These are phyloP conservation scores for Fragum whitleyi DNA, from an alignment of 2,888 invertebrate species.

Conservation along the genomic window DNA sequence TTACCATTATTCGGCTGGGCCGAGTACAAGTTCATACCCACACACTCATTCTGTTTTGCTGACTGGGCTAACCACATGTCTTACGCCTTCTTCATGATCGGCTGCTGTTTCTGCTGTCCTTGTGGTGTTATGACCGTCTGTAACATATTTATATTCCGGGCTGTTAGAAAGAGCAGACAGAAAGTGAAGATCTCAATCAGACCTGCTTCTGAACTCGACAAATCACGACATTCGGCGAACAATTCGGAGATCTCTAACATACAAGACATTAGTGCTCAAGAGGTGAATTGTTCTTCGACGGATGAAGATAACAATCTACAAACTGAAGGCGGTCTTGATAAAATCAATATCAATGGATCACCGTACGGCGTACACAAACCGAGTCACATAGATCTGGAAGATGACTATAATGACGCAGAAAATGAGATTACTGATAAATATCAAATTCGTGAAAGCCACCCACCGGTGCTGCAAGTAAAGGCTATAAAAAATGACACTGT, in stretches of 20 bases:
- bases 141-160: slow-evolving; percentile 73
- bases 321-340: slow-evolving; percentile 6
- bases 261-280: neutral
- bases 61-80: slow-evolving; percentile 75
- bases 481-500: neutral
- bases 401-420: neutral
- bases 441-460: neutral
- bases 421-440: slow-evolving; percentile 11
- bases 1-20: slow-evolving; percentile 81
- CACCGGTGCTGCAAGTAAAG: neutral
- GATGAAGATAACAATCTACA: neutral
- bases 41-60: slow-evolving; percentile 81
- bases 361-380: neutral
- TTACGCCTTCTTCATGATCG: slow-evolving; percentile 82
- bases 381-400: neutral
- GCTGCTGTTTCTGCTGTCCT: slow-evolving; percentile 79
- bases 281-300: slow-evolving; percentile 16
- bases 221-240: neutral
- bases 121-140: slow-evolving; percentile 78
- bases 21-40: slow-evolving; percentile 73
- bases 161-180: slow-evolving; percentile 68
- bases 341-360: neutral
- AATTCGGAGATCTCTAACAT: neutral
- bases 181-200: slow-evolving; percentile 39
- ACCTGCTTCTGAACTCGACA: slow-evolving; percentile 9